Conservation (phyloP, 2,113 vertebrate genomes). For the Arenaria interpres region DNA sequence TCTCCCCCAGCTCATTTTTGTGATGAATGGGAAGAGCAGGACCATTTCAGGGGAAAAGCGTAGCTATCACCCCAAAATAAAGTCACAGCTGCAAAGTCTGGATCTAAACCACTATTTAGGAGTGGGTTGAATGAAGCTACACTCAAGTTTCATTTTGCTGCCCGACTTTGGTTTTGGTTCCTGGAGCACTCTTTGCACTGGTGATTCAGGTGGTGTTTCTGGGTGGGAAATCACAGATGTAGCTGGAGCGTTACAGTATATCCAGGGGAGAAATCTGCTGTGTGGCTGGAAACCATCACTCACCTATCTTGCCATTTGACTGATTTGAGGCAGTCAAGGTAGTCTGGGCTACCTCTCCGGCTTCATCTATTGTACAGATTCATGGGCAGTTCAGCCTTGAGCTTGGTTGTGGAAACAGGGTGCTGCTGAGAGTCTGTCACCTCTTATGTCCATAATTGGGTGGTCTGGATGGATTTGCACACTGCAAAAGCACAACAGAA, state of each 20-base stretch:
- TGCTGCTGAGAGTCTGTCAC: neutral
- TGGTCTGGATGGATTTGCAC: neutral
- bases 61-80: neutral
- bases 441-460: neutral
- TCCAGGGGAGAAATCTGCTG: neutral
- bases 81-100: neutral
- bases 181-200: neutral
- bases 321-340: neutral
- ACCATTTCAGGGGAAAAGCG: neutral
- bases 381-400: neutral
- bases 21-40: neutral
- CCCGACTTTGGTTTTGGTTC: neutral
- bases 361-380: neutral
- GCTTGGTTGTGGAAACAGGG: neutral
- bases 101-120: neutral
- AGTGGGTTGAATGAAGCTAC: neutral
- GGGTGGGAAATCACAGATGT: neutral
- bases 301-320: neutral
- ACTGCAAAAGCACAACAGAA: neutral
- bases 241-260: neutral
- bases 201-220: neutral
- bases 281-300: neutral
- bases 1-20: neutral
- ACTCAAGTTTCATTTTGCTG: neutral
- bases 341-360: neutral